phyloP scores from a whole-genome alignment of 2,888 invertebrate genomes.

The Cephalotes varians region DNA sequence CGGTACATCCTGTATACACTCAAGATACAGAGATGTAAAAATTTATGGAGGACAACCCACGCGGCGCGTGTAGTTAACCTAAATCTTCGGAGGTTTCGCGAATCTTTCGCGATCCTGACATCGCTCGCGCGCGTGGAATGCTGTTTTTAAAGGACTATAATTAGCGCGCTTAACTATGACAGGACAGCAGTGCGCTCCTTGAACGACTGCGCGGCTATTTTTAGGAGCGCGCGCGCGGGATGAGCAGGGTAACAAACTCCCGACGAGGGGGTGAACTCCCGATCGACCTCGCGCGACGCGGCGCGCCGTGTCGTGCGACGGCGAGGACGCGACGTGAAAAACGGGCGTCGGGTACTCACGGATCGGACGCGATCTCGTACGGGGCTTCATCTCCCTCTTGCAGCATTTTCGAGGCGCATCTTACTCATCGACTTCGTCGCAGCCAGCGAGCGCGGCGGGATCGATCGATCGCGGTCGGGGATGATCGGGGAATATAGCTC shows the following conservation, averaged over 20 bases:
- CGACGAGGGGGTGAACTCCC: background rate
- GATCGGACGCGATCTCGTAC: slow-evolving; percentile 79
- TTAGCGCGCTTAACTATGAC: slow-evolving; percentile 66
- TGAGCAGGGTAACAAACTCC: slow-evolving; percentile 23
- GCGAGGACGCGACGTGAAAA: background rate
- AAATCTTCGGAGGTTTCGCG: slow-evolving; percentile 30
- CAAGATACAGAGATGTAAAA: background rate
- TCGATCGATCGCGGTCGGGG: slow-evolving; percentile 25
- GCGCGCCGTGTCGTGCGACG: background rate
- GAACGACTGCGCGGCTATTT: slow-evolving; percentile 71
- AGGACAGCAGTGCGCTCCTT: slow-evolving; percentile 70
- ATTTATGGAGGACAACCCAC: background rate
- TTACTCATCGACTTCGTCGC: slow-evolving; percentile 69
- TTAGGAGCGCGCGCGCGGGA: slow-evolving; percentile 60
- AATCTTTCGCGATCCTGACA: slow-evolving; percentile 20
- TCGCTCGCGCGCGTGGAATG: slow-evolving; percentile 49
- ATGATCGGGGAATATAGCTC: background rate
- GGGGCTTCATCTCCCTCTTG: slow-evolving; percentile 83
- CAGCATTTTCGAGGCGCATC: slow-evolving; percentile 82
- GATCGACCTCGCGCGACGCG: background rate
- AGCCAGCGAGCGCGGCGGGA: slow-evolving; percentile 20
- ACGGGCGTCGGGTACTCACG: slow-evolving; percentile 76
- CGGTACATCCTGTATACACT: background rate
- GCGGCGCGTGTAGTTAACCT: slow-evolving; percentile 53
- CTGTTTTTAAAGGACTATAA: slow-evolving; percentile 73